These are phyloP conservation scores for Hydriomena furcata DNA, from an alignment of 2,888 invertebrate genomes.

Conservation along the genomic window DNA sequence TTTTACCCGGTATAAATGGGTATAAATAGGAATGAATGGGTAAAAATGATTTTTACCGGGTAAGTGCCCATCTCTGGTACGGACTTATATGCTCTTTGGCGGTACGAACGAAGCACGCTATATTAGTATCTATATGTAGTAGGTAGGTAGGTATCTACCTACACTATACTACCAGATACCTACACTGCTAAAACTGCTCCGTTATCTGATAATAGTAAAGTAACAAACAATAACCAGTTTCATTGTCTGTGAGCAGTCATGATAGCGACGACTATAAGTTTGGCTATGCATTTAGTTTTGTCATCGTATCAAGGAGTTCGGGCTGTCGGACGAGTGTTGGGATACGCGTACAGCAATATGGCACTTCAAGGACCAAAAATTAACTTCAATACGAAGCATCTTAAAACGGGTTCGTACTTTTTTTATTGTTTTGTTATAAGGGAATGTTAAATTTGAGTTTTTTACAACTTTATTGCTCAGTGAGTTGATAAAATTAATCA, in stretches of 20 bases:
- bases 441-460: too few species aligned
- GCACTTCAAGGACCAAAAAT: conserved; percentile 49
- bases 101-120: too few species aligned
- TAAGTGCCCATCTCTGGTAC: too few species aligned
- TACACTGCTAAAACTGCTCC: neutral
- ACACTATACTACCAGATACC: too few species aligned
- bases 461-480: too few species aligned
- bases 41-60: too few species aligned
- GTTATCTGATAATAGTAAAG: neutral
- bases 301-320: conserved; percentile 44
- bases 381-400: conserved; percentile 67
- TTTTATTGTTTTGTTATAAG: neutral
- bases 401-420: conserved; percentile 60
- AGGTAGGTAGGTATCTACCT: neutral
- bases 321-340: conserved; percentile 49
- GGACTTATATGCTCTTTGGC: too few species aligned
- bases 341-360: conserved; percentile 58
- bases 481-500: too few species aligned
- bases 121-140: too few species aligned
- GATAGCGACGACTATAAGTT: conserved; percentile 37
- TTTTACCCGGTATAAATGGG: too few species aligned
- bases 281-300: conserved; percentile 41
- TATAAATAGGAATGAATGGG: too few species aligned
- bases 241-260: conserved; percentile 10
- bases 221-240: too few species aligned